phyloP scores from a whole-genome alignment of 1,140 invertebrate species.

The Sinella curviseta region DNA sequence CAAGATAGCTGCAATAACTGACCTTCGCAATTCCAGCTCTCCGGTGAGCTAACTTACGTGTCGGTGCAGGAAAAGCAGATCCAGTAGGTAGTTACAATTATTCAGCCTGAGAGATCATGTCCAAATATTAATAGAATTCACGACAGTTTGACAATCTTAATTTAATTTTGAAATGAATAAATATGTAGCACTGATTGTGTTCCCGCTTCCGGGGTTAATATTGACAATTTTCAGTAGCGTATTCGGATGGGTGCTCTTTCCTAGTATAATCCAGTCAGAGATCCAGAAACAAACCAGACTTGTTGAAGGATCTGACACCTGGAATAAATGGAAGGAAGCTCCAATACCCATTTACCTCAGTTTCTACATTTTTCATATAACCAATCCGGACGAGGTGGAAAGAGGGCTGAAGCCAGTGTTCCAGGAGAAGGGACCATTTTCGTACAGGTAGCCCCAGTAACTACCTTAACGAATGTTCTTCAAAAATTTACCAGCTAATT shows the following conservation, averaged over 20 bases:
- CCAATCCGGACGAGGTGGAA: conserved; percentile 55
- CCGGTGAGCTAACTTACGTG: too few relatives aligned
- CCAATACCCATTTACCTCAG: conserved; percentile 58
- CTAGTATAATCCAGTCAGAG: background rate
- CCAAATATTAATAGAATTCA: too few relatives aligned
- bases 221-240: background rate
- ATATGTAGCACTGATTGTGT: background rate
- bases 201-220: background rate
- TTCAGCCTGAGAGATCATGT: too few relatives aligned
- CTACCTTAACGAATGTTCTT: too few relatives aligned
- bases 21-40: too few relatives aligned
- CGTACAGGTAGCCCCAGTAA: conserved; percentile 58
- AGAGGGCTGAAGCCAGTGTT: conserved; percentile 55
- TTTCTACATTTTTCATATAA: conserved; percentile 57
- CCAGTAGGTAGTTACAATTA: too few relatives aligned
- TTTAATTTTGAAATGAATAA: too few relatives aligned
- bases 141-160: too few relatives aligned
- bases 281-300: conserved; percentile 19
- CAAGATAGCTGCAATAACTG: too few relatives aligned
- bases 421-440: conserved; percentile 58
- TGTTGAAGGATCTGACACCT: conserved; percentile 23
- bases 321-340: conserved; percentile 53
- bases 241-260: background rate
- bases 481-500: too few relatives aligned
- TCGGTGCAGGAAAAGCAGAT: too few relatives aligned